Evolutionary conservation across 2,113 vertebrate species (phyloP), one percentile per base, ranked within the genome.

Genomic region (Anarrhichthys ocellatus): DNA sequence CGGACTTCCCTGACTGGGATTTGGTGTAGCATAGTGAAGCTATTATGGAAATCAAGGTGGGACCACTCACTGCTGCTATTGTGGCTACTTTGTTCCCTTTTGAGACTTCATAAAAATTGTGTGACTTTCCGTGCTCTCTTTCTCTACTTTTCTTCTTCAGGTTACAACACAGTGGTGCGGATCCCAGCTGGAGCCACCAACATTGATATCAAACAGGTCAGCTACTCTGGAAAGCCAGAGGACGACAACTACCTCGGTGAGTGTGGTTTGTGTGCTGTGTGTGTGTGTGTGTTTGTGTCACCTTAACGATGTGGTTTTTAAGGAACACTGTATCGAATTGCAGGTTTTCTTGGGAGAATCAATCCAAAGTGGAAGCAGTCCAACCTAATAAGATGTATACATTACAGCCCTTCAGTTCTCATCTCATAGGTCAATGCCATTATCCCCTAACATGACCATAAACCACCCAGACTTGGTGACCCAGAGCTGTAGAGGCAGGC

Each of bases 191-290:
- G 98, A 93, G 97, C 97, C 81, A 99, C 97, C 80, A 98, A 97
- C 88, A 96, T 99, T 85, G 97, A 99, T 77, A 94, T 99, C 92
- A 96, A 65, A 76, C 98, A 99, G 91, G 95, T 98, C 94, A 99
- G 98, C 94, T 97, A 97, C 93, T 99, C 98, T 74, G 97, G 97
- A 84, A 97, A 96, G 82, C 94, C 97, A 80, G 97, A 98, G 90
- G 98, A 99, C 91, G 97, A 99, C 95, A 99, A 96, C 94, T 99
- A 99, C 94, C 97, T 99, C 84, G 97, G 98, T 99, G 95, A 96
- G 95, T 90, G 73, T 17, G 81, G 17, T 62, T 10, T 11, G 95
- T 90, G 74, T 20, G 81, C 18, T 3, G 48, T 52, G 22, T 29
- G 46, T 15, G 34, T 69, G 22, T 54, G 18, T 17, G 36, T 71